phyloP scores from a whole-genome alignment of 2,797 vertebrate genomes.

The Mormyrus proboscirostris region DNA sequence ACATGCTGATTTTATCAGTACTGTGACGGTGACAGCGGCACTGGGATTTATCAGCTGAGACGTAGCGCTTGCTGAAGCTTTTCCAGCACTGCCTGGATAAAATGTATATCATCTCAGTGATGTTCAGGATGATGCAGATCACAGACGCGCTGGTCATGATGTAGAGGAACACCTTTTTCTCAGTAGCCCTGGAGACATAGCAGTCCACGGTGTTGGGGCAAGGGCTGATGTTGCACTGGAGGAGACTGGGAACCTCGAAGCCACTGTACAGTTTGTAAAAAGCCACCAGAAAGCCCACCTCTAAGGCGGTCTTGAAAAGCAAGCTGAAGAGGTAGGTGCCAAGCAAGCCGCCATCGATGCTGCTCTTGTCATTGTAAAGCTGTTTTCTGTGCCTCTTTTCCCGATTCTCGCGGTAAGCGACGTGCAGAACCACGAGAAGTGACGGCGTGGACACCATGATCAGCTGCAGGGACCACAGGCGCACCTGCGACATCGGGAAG shows the following conservation, averaged over 20 bases:
- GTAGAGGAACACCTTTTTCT: slow-evolving; percentile 79
- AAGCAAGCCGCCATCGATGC: slow-evolving; percentile 71
- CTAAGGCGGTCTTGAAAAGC: slow-evolving; percentile 68
- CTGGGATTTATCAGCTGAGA: slow-evolving; percentile 30
- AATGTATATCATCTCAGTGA: slow-evolving; percentile 71
- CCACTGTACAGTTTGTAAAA: slow-evolving; percentile 77
- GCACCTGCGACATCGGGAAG: slow-evolving; percentile 78
- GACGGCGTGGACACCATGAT: slow-evolving; percentile 82
- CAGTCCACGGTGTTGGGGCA: slow-evolving; percentile 79
- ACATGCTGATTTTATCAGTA: slow-evolving; percentile 19
- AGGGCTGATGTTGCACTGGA: slow-evolving; percentile 66
- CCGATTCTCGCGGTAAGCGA: slow-evolving; percentile 69
- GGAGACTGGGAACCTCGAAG: slow-evolving; percentile 64
- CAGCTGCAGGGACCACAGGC: slow-evolving; percentile 83
- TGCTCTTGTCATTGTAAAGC: slow-evolving; percentile 60
- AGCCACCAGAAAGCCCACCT: slow-evolving; percentile 69
- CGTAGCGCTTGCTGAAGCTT: slow-evolving; percentile 51
- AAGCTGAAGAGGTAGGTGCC: slow-evolving; percentile 75
- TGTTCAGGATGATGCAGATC: slow-evolving; percentile 69
- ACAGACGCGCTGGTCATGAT: slow-evolving; percentile 73
- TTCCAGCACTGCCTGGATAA: slow-evolving; percentile 65
- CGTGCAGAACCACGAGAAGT: slow-evolving; percentile 76
- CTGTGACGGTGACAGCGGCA: slow-evolving; percentile 18
- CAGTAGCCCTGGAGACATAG: slow-evolving; percentile 71
- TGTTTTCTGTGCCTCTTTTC: slow-evolving; percentile 60